Evolutionary conservation across 2,797 vertebrate genomes (phyloP), one percentile per base, ranked within the genome.

Genomic region (Acrossocheilus fasciatus): DNA sequence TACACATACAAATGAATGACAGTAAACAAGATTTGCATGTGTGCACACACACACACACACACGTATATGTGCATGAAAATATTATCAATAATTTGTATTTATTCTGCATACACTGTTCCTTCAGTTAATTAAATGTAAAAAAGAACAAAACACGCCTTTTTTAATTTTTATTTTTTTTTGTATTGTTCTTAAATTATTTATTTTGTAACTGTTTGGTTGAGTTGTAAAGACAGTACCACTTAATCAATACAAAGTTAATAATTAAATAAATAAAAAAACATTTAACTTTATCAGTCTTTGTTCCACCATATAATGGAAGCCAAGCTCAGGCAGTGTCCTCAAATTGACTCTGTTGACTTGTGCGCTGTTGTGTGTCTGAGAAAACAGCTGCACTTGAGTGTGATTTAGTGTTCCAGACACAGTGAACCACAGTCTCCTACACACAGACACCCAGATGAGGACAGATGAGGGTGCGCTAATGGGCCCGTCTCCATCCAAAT

Each of bases 381-480:
- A 66, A 80, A 74, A 72, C 30, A 6, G 30, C 52, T 47, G n/a
- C 83, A 43, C 52, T 72, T 78, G 41, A 83, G 73, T 87, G 50
- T 34, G 64, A 83, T 87, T 77, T 82, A 87, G 81, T 83, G 54
- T 62, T 78, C 50, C 64, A 59, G 81, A 82, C 80, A 81, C 69
- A 34, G 23, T 68, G 26, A 81, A 68, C 50, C 75, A 78, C 80
- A 59, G 81, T 83, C 86, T 70, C 41, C 54, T 73, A 70, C 79
- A 86, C 84, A 39, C 78, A 59, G 62, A 70, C 86, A 26, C 41
- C 9, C 54, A 86, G 91, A 94, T 90, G 88, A 93, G 91, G 87
- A 94, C 39, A 62, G 88, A 94, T 93, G 91, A 92, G 91, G 85
- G 85, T 83, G 77, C 87, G 57, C 69, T 94, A 95, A 87, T 87